Conservation (phyloP, 2,888 invertebrate species). For the Bellardia pandia region DNA sequence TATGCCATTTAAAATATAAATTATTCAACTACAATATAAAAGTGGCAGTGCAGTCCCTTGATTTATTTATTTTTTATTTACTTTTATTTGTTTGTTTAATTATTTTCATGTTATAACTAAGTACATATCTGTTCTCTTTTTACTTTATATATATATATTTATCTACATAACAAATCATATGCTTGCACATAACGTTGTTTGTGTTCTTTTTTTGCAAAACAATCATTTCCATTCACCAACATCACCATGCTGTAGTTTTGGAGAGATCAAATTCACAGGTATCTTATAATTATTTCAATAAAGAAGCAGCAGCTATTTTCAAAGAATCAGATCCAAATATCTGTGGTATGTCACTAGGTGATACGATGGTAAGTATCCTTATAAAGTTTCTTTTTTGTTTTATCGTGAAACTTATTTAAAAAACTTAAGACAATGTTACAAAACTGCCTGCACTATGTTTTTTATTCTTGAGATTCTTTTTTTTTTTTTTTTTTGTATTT, state of each 20-base stretch:
- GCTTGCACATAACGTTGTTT: constrained; percentile 66
- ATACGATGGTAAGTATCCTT: constrained; percentile 67
- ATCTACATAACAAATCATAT: constrained; percentile 49
- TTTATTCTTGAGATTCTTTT: too few relatives aligned
- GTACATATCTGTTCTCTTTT: constrained; percentile 55
- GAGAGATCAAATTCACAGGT: constrained; percentile 95
- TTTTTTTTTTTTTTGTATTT: too few relatives aligned
- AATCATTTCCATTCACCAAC: constrained; percentile 53
- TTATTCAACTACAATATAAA: background rate
- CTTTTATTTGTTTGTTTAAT: background rate
- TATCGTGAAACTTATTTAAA: too few relatives aligned
- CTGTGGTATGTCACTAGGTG: constrained; percentile 67
- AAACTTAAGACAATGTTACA: background rate
- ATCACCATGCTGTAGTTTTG: constrained; percentile 86
- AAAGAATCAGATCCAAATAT: constrained; percentile 71
- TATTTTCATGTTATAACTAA: constrained; percentile 61
- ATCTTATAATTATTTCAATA: constrained; percentile 96
- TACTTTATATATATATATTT: constrained; percentile 55
- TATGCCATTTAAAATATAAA: constrained; percentile 33
- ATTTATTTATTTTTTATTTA: constrained; percentile 18
- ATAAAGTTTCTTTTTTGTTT: background rate
- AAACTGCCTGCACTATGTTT: too few relatives aligned
- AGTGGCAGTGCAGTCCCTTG: constrained; percentile 34
- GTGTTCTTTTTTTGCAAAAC: constrained; percentile 56
- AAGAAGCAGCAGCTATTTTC: constrained; percentile 85